Evolutionary conservation across 2,888 invertebrate species (phyloP).

Genomic region (Acanthosepion pharaonis): DNA sequence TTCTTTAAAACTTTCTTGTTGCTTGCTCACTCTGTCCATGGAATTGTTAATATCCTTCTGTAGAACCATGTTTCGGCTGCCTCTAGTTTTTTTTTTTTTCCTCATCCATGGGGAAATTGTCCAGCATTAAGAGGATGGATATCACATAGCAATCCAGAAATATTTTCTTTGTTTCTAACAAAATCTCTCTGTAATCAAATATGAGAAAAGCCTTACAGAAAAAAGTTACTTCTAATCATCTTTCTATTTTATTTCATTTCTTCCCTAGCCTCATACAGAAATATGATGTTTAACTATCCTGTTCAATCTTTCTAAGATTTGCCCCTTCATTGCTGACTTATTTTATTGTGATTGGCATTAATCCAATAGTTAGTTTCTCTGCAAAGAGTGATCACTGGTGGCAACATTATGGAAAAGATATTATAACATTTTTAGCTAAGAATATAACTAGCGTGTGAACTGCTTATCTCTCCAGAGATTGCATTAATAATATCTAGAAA

Average conservation of each 20-base stretch:
- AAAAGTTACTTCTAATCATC: too few species aligned
- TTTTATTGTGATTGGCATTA: background rate
- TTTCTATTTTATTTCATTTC: background rate
- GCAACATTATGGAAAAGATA: background rate
- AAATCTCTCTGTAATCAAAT: too few species aligned
- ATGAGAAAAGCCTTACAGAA: too few species aligned
- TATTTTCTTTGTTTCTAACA: too few species aligned
- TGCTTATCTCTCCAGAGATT: background rate
- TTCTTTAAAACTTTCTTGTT: too few species aligned
- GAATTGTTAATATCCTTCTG: too few species aligned
- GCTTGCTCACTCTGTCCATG: too few species aligned
- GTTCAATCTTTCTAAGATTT: background rate
- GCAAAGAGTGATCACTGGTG: background rate
- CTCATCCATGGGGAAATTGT: too few species aligned
- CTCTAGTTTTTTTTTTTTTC: too few species aligned
- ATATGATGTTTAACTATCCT: background rate
- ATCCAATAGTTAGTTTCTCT: background rate
- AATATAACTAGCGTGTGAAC: background rate
- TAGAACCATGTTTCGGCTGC: too few species aligned
- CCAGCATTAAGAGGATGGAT: too few species aligned
- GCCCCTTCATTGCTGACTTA: background rate
- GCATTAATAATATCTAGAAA: background rate
- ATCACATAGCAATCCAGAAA: too few species aligned
- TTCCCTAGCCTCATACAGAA: background rate
- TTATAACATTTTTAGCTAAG: conserved; percentile 22